Percentiles rank a stretch among this genome's conserved stretches.
Conservation (phyloP, 2,113 vertebrate species). For the Furnarius figulus region DNA sequence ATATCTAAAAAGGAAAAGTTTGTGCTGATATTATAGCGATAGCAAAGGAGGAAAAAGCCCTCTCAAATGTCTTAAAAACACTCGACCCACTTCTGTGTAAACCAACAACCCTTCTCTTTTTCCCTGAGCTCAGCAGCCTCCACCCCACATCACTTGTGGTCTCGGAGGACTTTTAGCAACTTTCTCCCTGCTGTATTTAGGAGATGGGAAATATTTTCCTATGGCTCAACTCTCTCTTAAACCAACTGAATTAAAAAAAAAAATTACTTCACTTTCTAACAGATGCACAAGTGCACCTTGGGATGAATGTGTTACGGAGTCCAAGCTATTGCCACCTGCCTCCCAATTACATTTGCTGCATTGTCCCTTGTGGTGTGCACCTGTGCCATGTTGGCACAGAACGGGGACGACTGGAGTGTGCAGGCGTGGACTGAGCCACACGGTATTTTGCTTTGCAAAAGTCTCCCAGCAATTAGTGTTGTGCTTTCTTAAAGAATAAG, state of each 20-base stretch:
- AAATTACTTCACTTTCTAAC: constrained; percentile 32
- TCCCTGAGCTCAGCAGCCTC: neutral
- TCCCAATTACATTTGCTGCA: constrained; percentile 67
- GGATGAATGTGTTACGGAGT: constrained; percentile 34
- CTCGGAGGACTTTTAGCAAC: neutral
- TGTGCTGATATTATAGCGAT: neutral
- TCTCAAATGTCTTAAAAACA: constrained; percentile 32
- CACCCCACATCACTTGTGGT: fast-evolving
- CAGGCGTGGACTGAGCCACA: neutral
- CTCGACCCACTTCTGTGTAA: neutral
- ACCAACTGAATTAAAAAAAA: neutral
- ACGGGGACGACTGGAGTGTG: neutral
- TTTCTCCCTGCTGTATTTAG: neutral
- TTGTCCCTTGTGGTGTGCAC: constrained; percentile 65
- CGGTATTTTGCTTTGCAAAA: constrained; percentile 12
- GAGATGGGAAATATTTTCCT: neutral
- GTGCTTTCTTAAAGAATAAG: neutral
- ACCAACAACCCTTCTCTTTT: neutral
- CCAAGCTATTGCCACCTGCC: constrained; percentile 63
- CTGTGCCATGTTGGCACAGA: constrained; percentile 61
- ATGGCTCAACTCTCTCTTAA: neutral
- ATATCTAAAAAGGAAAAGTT: constrained; percentile 32
- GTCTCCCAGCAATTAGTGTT: neutral
- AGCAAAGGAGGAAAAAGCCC: neutral
- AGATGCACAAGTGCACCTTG: constrained; percentile 58